Conservation (phyloP, 2,113 vertebrate genomes). For the Cyprinodon brontotheroides region DNA sequence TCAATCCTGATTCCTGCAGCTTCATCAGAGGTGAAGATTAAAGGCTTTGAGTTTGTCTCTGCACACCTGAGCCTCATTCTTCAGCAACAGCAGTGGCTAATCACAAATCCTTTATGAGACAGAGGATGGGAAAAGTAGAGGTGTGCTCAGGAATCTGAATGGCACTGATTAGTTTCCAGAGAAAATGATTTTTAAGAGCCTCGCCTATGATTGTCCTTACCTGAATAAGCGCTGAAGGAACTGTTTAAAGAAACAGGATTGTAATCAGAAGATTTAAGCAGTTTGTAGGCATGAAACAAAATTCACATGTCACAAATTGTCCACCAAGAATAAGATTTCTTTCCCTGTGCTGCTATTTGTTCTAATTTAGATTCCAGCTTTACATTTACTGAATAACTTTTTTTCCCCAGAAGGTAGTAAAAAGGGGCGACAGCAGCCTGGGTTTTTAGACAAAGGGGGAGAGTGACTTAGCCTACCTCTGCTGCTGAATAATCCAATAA, state of each 20-base stretch:
- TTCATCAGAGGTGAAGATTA: conserved; percentile 25
- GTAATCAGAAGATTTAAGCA: background rate
- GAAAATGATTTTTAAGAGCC: conserved; percentile 8
- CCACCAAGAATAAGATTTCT: background rate
- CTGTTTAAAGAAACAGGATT: background rate
- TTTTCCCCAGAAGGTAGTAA: background rate
- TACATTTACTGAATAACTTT: background rate
- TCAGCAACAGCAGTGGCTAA: conserved; percentile 15
- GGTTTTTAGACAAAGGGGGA: background rate
- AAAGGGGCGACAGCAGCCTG: background rate
- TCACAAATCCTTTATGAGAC: conserved; percentile 20
- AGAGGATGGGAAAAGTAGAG: conserved; percentile 3
- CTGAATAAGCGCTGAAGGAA: background rate
- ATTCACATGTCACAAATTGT: background rate
- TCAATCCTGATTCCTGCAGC: conserved; percentile 20
- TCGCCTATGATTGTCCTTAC: conserved; percentile 1
- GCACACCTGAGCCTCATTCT: conserved; percentile 37
- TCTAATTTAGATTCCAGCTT: background rate
- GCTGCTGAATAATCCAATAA: conserved; percentile 19
- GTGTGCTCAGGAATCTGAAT: conserved; percentile 31
- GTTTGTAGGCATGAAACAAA: background rate
- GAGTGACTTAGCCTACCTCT: background rate
- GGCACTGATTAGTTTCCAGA: conserved; percentile 27
- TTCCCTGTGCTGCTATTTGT: background rate
- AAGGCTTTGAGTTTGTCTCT: background rate